Percentiles rank a stretch among this genome's conserved stretches.
Conservation (phyloP, 2,888 invertebrate genomes). For the Drosophila diplacantha region DNA sequence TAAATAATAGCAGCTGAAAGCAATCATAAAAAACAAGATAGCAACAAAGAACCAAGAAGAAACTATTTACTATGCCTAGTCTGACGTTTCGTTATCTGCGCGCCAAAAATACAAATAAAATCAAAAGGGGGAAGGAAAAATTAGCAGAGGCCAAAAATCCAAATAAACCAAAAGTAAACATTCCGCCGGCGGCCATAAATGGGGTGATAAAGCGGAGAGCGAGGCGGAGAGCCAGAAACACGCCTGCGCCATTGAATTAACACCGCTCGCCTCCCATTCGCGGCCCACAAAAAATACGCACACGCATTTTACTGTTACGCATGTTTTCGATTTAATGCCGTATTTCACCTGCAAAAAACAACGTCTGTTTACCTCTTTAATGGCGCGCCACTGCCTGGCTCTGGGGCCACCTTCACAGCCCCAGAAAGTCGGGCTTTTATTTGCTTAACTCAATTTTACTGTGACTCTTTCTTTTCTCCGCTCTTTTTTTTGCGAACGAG, state of each 20-base stretch:
- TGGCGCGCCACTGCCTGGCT: slow-evolving; percentile 32
- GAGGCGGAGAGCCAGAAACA: slow-evolving; percentile 18
- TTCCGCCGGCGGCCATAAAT: slow-evolving; percentile 16
- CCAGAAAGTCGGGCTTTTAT: slow-evolving; percentile 50
- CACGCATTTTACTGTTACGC: slow-evolving; percentile 72
- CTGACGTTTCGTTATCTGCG: slow-evolving; percentile 51
- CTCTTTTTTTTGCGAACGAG: slow-evolving; percentile 38
- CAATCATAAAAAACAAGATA: slow-evolving; percentile 42
- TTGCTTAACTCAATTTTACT: slow-evolving; percentile 63
- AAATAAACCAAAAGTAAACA: slow-evolving; percentile 45
- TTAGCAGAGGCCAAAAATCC: slow-evolving; percentile 34
- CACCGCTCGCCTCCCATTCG: not conserved
- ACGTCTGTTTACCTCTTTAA: slow-evolving; percentile 56
- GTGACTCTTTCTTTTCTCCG: slow-evolving; percentile 16
- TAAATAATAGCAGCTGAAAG: slow-evolving; percentile 17
- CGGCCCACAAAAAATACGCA: slow-evolving; percentile 26
- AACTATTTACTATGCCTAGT: slow-evolving; percentile 42
- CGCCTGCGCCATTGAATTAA: slow-evolving; percentile 57
- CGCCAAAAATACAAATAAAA: not conserved
- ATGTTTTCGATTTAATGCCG: slow-evolving; percentile 37
- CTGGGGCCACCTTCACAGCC: slow-evolving; percentile 25
- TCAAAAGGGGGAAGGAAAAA: slow-evolving; percentile 12
- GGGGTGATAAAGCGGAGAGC: slow-evolving; percentile 35
- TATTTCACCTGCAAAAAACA: slow-evolving; percentile 44
- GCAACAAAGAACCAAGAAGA: slow-evolving; percentile 39